Conservation (phyloP, 1,140 invertebrate species). For the Procambarus virginalis region DNA sequence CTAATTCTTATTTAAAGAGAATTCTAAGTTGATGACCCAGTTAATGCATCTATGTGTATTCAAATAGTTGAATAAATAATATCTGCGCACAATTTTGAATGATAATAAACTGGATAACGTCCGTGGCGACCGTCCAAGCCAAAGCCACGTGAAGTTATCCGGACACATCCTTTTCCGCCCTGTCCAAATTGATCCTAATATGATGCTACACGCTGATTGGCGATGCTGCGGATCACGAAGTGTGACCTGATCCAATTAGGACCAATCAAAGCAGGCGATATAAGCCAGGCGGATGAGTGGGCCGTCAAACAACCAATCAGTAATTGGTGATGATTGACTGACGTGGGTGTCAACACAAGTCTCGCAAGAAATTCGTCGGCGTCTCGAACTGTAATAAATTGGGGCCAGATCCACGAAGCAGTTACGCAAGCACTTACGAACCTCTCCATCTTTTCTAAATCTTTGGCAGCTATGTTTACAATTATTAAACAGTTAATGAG, state of each 20-base stretch:
- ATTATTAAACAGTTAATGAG: too few species aligned
- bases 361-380: too few species aligned
- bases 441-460: too few species aligned
- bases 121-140: neutral
- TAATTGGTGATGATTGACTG: slow-evolving; percentile 45
- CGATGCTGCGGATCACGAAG: slow-evolving; percentile 57
- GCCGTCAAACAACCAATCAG: slow-evolving; percentile 52
- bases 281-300: slow-evolving; percentile 50
- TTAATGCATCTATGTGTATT: too few species aligned
- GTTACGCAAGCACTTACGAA: too few species aligned
- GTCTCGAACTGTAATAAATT: too few species aligned
- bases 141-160: neutral
- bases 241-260: slow-evolving; percentile 57
- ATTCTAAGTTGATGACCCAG: too few species aligned
- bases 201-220: slow-evolving; percentile 62
- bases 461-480: too few species aligned
- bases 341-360: neutral
- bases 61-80: too few species aligned
- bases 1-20: neutral
- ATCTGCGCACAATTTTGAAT: too few species aligned
- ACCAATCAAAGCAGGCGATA: slow-evolving; percentile 58
- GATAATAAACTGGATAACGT: neutral
- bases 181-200: slow-evolving; percentile 59
- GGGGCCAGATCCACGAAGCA: too few species aligned
- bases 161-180: slow-evolving; percentile 43